Conservation (phyloP, 2,888 invertebrate genomes). For the Sarcophaga subvicina region DNA sequence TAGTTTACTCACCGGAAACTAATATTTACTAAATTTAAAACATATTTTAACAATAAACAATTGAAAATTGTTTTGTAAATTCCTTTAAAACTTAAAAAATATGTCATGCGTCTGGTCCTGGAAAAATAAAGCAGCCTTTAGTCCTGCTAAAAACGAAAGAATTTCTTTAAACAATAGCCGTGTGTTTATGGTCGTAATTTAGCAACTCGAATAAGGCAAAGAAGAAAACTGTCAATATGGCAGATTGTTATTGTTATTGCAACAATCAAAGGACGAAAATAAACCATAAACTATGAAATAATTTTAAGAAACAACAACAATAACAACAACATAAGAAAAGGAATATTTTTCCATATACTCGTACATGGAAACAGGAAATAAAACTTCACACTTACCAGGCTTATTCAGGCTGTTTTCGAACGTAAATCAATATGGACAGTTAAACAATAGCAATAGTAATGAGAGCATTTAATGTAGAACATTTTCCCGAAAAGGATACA, state of each 20-base stretch:
- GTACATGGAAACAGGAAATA: conserved; percentile 43
- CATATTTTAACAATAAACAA: too few relatives aligned
- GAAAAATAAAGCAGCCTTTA: too few relatives aligned
- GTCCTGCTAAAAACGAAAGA: too few relatives aligned
- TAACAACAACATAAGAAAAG: conserved; percentile 11
- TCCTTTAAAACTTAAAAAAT: too few relatives aligned
- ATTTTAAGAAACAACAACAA: not conserved
- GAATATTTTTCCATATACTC: conserved; percentile 13
- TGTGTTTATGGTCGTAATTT: conserved; percentile 53
- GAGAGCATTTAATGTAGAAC: conserved; percentile 43
- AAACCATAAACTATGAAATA: conserved; percentile 53
- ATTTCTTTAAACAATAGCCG: not conserved
- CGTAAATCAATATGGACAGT: conserved; percentile 61
- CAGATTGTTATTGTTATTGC: conserved; percentile 27
- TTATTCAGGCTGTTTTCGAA: conserved; percentile 40
- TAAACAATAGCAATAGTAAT: conserved; percentile 59
- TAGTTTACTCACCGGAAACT: conserved; percentile 12
- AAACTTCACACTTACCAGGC: conserved; percentile 48
- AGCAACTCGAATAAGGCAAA: not conserved
- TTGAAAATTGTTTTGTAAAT: too few relatives aligned
- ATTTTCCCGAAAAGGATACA: conserved; percentile 4
- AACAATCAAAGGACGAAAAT: conserved; percentile 38
- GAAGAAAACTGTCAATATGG: conserved; percentile 28
- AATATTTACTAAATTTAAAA: conserved; percentile 10
- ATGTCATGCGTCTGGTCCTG: too few relatives aligned